Conservation (phyloP, 2,888 invertebrate species). For the Amblyjoppa proteus region DNA sequence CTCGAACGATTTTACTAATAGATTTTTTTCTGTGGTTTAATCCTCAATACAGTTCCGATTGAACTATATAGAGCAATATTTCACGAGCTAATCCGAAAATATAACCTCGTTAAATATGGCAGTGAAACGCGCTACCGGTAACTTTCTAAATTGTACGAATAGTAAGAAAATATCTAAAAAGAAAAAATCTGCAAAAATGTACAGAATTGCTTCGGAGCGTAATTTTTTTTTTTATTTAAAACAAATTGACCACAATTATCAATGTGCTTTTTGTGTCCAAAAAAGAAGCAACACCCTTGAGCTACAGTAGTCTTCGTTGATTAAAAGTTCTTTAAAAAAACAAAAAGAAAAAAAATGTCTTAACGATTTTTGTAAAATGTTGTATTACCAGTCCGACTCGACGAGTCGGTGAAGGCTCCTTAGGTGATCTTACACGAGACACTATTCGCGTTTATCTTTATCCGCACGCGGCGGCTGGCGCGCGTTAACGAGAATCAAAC, state of each 20-base stretch:
- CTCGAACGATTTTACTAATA: neutral
- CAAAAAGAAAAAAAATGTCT: neutral
- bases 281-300: too few relatives aligned
- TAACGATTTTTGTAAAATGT: neutral
- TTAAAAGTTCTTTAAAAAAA: neutral
- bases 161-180: too few relatives aligned
- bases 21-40: neutral
- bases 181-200: too few relatives aligned
- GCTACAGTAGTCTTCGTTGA: too few relatives aligned
- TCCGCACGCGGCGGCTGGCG: constrained; percentile 11
- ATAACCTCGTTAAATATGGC: too few relatives aligned
- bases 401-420: neutral
- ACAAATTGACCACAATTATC: too few relatives aligned
- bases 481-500: constrained; percentile 75
- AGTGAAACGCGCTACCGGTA: too few relatives aligned
- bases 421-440: constrained; percentile 8
- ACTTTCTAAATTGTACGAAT: too few relatives aligned
- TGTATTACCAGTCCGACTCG: neutral
- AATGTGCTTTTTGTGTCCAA: too few relatives aligned
- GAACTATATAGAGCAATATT: neutral
- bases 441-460: constrained; percentile 12
- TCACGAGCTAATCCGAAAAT: neutral
- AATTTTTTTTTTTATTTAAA: too few relatives aligned
- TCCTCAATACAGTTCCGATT: too few relatives aligned
- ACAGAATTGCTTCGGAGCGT: too few relatives aligned